Evolutionary conservation across 2,113 vertebrate species (phyloP).

Genomic region (Oncorhynchus kisutch): DNA sequence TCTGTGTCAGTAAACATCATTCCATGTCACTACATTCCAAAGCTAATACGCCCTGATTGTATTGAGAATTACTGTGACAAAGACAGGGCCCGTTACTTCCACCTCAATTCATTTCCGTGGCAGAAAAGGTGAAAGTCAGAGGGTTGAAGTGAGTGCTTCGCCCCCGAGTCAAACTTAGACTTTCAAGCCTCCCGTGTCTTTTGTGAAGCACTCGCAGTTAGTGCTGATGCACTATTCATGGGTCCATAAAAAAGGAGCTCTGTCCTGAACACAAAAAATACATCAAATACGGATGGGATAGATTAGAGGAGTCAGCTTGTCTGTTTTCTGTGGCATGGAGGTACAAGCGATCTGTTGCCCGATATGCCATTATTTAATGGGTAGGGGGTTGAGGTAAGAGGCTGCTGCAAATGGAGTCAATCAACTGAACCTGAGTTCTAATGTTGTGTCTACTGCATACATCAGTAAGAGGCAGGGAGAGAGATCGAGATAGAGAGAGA

Average conservation of each 20-base stretch:
- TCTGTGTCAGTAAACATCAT: constrained; percentile 69
- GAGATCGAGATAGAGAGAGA: constrained; percentile 49
- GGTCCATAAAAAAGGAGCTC: constrained; percentile 38
- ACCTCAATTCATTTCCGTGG: constrained; percentile 61
- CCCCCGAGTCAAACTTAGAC: constrained; percentile 54
- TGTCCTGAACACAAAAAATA: constrained; percentile 42
- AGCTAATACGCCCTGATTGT: constrained; percentile 69
- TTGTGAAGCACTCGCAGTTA: constrained; percentile 50
- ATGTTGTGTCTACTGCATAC: constrained; percentile 57
- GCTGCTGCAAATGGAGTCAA: constrained; percentile 70
- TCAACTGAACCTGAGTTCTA: constrained; percentile 71
- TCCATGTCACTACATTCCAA: constrained; percentile 73
- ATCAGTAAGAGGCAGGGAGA: constrained; percentile 40
- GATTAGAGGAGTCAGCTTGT: constrained; percentile 59
- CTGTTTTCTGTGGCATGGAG: constrained; percentile 50
- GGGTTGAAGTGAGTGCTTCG: constrained; percentile 37
- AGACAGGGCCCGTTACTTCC: constrained; percentile 70
- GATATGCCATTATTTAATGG: constrained; percentile 63
- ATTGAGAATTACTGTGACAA: constrained; percentile 63
- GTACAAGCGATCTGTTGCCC: constrained; percentile 59
- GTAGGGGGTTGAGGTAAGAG: constrained; percentile 46
- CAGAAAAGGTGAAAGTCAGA: constrained; percentile 34
- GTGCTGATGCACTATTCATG: constrained; percentile 63
- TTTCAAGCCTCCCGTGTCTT: constrained; percentile 46
- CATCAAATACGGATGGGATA: constrained; percentile 23